phyloP scores from a whole-genome alignment of 2,113 vertebrate genomes.

The Onychorhynchus coronatus region DNA sequence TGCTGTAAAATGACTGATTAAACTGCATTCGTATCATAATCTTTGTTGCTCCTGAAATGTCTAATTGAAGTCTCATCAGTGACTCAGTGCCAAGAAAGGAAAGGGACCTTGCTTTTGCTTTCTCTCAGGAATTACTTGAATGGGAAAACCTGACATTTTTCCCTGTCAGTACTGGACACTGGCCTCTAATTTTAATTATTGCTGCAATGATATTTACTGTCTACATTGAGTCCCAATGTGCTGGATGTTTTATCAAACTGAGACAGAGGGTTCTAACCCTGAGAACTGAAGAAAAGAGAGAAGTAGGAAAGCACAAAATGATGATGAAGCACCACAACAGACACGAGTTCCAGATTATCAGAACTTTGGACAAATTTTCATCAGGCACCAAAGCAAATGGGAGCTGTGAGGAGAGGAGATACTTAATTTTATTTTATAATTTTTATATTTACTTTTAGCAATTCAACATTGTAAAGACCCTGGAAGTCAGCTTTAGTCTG shows the following conservation, averaged over 20 bases:
- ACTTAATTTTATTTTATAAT: background rate
- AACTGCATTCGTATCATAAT: constrained; percentile 20
- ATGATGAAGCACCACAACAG: background rate
- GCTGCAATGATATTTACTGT: background rate
- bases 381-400: background rate
- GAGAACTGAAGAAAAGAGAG: background rate
- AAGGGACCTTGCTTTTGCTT: background rate
- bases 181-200: background rate
- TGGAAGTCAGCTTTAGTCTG: background rate
- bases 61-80: constrained; percentile 1
- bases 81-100: constrained; percentile 22
- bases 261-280: background rate
- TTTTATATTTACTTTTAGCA: background rate
- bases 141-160: background rate
- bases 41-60: constrained; percentile 56
- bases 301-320: background rate
- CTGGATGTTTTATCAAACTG: background rate
- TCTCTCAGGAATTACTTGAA: background rate
- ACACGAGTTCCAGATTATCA: background rate
- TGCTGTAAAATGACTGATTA: constrained; percentile 66
- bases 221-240: background rate
- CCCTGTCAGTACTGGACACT: background rate
- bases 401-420: background rate
- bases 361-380: background rate
- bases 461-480: background rate